phyloP scores from a whole-genome alignment of 2,888 invertebrate species.

The Melieria omissa region DNA sequence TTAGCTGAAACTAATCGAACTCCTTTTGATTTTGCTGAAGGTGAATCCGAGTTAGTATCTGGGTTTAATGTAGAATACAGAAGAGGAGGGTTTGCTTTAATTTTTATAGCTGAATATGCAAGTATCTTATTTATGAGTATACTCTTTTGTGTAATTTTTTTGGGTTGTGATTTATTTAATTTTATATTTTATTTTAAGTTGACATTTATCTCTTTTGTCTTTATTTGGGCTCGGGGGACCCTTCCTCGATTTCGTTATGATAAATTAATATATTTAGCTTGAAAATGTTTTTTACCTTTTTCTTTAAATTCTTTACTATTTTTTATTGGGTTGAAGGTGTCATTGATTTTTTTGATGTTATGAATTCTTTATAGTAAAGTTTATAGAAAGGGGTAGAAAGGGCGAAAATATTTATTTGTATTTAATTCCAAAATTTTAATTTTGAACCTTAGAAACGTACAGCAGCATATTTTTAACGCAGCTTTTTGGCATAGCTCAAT shows the following conservation, averaged over 20 bases:
- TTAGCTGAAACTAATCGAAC: slow-evolving; percentile 80
- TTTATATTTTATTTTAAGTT: slow-evolving; percentile 71
- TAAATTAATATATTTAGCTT: slow-evolving; percentile 77
- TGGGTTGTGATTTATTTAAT: slow-evolving; percentile 69
- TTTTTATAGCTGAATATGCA: slow-evolving; percentile 78
- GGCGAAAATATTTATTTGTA: no score
- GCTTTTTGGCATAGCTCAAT: no score
- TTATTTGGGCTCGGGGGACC: slow-evolving; percentile 75
- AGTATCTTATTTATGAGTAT: slow-evolving; percentile 77
- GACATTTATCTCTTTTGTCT: slow-evolving; percentile 71
- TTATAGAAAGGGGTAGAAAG: slow-evolving; percentile 71
- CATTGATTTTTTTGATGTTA: slow-evolving; percentile 60
- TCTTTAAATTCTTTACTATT: slow-evolving; percentile 74
- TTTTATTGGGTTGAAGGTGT: slow-evolving; percentile 70
- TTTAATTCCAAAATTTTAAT: no score
- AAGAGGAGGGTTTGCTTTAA: slow-evolving; percentile 77
- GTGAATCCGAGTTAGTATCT: slow-evolving; percentile 81
- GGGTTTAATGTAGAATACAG: slow-evolving; percentile 84
- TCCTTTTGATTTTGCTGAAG: slow-evolving; percentile 84
- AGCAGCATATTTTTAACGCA: no score
- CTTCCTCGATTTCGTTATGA: slow-evolving; percentile 81
- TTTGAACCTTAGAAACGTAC: no score
- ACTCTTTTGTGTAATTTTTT: slow-evolving; percentile 71
- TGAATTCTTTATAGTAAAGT: slow-evolving; percentile 69
- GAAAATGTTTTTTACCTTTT: slow-evolving; percentile 74